Evolutionary conservation across 2,797 vertebrate genomes (phyloP).

Genomic region (Pseudotriccus pelzelni): DNA sequence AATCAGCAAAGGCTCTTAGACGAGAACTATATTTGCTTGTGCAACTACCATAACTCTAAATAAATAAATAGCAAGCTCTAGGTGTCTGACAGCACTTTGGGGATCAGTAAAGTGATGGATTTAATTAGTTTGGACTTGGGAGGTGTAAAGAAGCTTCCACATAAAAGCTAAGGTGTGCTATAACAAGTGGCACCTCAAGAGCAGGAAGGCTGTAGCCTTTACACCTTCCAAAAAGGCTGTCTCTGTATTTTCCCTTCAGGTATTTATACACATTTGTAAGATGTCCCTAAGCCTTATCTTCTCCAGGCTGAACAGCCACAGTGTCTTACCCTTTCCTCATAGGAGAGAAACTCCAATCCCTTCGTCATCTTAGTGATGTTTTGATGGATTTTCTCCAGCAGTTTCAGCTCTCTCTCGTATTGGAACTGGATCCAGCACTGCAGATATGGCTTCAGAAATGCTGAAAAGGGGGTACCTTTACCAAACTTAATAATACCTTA

Average conservation of each 20-base stretch:
- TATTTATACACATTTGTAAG: neutral
- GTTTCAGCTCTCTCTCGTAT: neutral
- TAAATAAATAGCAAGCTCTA: neutral
- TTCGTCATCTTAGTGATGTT: neutral
- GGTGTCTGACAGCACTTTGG: neutral
- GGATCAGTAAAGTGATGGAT: neutral
- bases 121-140: neutral
- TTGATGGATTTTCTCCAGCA: neutral
- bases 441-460: neutral
- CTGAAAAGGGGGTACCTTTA: neutral
- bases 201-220: neutral
- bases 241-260: neutral
- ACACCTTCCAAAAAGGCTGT: neutral
- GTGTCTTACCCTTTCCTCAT: neutral
- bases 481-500: neutral
- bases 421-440: neutral
- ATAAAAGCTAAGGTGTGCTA: neutral
- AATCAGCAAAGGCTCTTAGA: neutral
- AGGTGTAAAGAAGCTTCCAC: neutral
- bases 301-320: neutral
- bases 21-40: neutral
- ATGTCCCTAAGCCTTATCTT: neutral
- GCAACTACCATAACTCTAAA: neutral
- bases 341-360: neutral
- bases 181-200: neutral